Evolutionary conservation across 2,888 invertebrate genomes (phyloP), one percentile per base, ranked within the genome.

Genomic region (Lissonota sp.): DNA sequence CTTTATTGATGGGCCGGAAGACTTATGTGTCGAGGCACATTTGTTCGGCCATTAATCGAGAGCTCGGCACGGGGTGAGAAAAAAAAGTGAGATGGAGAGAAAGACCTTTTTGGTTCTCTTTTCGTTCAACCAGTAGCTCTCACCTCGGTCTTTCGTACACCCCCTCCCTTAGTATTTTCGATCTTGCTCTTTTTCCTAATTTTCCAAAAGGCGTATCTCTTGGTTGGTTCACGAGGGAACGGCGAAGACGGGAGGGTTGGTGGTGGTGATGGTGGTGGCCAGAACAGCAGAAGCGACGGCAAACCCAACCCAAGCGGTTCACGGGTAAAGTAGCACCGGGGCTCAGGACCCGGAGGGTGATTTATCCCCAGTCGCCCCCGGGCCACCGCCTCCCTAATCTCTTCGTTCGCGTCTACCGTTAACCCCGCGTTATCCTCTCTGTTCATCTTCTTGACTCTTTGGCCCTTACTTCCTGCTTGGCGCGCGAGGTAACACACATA

Each of bases 381-480:
- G 86, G 86, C 85, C 85, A 83, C 86, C 85, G 84, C 87, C 87
- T 86, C 86, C 85, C 87, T 86, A 87, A 87, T 87, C 88, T 86
- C 86, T 87, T 83, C 78, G 80, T 83, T 84, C 81, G 79, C 84
- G 83, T 82, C 83, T 83, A 79, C 86, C 81, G 84, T 86, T 86
- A 86, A 84, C 85, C 85, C 83, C 83, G 83, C 85, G 85, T 85
- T 86, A 84, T 84, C 84, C 86, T 84, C 84, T 84, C 85, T 86
- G 84, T 86, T 86, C 85, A 86, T 86, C 86, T 86, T 86, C 86
- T 84, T 84, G 86, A 86, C 86, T 86, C 83, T 86, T 26, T 85
- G 83, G 77, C 84, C 83, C 84, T 83, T 73, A 79, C 81, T 80
- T 83, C 77, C 81, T 81, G 73, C 81, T 83, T 57, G 79, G 58